Evolutionary conservation across 2,888 invertebrate species (phyloP).

Genomic region (Aspidiotus rigidus): DNA sequence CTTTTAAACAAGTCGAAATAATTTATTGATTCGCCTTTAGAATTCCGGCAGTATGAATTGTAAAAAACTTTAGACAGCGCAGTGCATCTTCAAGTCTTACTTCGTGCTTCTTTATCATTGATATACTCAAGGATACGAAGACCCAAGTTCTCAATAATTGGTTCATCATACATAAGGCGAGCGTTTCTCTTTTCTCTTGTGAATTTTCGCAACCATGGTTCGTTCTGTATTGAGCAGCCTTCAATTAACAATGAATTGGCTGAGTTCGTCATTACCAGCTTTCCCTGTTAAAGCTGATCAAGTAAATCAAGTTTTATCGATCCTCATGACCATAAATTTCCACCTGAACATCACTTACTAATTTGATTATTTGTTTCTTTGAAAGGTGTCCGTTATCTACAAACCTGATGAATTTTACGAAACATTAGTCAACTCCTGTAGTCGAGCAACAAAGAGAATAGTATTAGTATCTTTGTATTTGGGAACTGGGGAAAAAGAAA

Average conservation of each 20-base stretch:
- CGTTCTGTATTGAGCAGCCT: constrained; percentile 13
- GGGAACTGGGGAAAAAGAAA: constrained; percentile 78
- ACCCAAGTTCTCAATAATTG: too few relatives aligned
- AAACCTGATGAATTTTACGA: constrained; percentile 29
- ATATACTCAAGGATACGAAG: too few relatives aligned
- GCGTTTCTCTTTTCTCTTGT: not conserved
- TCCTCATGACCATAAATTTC: not conserved
- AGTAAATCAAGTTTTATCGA: constrained; percentile 3
- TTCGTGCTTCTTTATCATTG: too few relatives aligned
- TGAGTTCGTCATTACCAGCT: constrained; percentile 14
- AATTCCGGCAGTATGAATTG: too few relatives aligned
- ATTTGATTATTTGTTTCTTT: constrained; percentile 5
- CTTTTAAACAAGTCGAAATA: too few relatives aligned
- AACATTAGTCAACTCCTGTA: constrained; percentile 59
- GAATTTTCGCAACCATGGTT: constrained; percentile 1
- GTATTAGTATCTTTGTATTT: constrained; percentile 85
- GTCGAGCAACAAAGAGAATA: constrained; percentile 58
- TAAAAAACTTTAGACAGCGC: too few relatives aligned
- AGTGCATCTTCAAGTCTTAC: too few relatives aligned
- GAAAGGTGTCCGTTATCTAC: constrained; percentile 16
- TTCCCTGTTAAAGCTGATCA: constrained; percentile 28
- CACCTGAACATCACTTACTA: not conserved
- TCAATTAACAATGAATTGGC: constrained; percentile 20
- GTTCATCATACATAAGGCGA: too few relatives aligned
- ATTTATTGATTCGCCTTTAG: too few relatives aligned